phyloP scores from a whole-genome alignment of 2,113 vertebrate genomes.

The Clarias gariepinus region DNA sequence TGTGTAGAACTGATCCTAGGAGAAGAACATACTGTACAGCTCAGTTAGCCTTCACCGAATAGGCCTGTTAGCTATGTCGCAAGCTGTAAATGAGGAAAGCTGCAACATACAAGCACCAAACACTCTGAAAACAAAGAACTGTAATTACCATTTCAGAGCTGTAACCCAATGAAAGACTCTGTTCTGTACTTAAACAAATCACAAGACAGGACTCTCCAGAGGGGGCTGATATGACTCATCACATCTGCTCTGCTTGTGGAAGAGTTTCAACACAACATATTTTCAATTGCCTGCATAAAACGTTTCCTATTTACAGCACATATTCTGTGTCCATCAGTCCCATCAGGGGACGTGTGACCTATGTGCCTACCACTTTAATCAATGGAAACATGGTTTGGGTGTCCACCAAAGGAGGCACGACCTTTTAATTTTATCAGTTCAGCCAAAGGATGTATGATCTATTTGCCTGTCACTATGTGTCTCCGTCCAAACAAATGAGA shows the following conservation, averaged over 20 bases:
- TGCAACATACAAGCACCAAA: slow-evolving; percentile 22
- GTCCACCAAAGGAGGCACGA: neutral
- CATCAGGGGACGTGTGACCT: neutral
- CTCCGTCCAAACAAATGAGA: neutral
- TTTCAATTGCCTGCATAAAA: neutral
- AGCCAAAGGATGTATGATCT: neutral
- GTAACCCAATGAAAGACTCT: neutral
- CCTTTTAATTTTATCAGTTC: neutral
- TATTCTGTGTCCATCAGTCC: neutral
- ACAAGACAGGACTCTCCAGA: neutral
- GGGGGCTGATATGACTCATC: slow-evolving; percentile 16
- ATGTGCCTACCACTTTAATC: neutral
- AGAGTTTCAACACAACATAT: neutral
- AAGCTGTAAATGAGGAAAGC: slow-evolving; percentile 18
- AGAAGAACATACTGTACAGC: neutral
- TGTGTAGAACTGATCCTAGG: neutral
- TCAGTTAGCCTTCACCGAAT: neutral
- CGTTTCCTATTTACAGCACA: neutral
- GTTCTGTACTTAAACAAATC: slow-evolving; percentile 25
- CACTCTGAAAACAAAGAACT: slow-evolving; percentile 20
- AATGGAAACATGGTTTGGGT: neutral
- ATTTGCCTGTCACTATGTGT: neutral
- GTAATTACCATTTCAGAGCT: slow-evolving; percentile 34
- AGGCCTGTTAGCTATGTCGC: neutral
- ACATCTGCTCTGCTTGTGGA: neutral